Percentiles rank a stretch among this genome's conserved stretches.
phyloP scores from a whole-genome alignment of 2,888 invertebrate species.

The Ommatoiulus sabulosus region DNA sequence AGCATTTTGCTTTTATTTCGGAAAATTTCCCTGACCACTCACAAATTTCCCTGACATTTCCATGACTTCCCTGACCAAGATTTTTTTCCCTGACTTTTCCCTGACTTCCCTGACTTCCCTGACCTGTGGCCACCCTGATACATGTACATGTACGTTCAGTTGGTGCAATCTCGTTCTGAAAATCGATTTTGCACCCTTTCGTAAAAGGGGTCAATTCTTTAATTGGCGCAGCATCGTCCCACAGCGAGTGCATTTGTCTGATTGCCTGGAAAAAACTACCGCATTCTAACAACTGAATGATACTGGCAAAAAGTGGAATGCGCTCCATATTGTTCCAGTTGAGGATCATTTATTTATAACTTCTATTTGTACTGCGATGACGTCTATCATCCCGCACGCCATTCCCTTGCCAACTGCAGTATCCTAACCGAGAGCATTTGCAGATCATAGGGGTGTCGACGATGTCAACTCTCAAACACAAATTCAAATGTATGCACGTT shows the following conservation, averaged over 20 bases:
- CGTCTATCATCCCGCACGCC: neutral
- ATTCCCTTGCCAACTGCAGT: neutral
- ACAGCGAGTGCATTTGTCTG: neutral
- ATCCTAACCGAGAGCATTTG: neutral
- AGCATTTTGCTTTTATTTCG: no score
- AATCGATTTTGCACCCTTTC: neutral
- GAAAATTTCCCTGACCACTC: no score
- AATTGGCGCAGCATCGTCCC: neutral
- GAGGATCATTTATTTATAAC: neutral
- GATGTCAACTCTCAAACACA: neutral
- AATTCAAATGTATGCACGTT: neutral
- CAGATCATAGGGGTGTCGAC: neutral
- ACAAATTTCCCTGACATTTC: no score
- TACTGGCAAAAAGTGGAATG: neutral
- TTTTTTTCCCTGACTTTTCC: no score
- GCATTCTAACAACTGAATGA: neutral
- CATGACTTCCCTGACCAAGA: no score
- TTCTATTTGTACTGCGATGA: slow-evolving; percentile 3
- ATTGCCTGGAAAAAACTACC: neutral
- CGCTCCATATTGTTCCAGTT: slow-evolving; percentile 15
- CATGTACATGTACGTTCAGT: neutral
- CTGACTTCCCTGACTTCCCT: no score
- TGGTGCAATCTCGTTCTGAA: neutral
- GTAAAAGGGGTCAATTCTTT: neutral
- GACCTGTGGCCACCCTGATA: no score